phyloP scores from a whole-genome alignment of 2,888 invertebrate species.

The Drosophila prolongata region DNA sequence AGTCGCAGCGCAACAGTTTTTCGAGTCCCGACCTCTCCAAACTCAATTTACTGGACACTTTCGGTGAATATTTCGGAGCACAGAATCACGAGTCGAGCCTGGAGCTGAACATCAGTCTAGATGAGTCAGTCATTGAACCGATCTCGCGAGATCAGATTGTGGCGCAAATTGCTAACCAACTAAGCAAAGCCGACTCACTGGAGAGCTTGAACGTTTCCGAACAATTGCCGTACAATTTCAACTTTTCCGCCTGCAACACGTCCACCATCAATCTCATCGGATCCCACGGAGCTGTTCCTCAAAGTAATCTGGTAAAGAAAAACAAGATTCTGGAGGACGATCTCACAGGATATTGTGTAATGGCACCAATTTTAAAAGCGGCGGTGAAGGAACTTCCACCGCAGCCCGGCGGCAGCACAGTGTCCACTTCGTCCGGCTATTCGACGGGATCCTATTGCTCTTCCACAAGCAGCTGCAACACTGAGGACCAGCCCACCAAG shows the following conservation, averaged over 20 bases:
- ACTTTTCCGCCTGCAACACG: constrained; percentile 83
- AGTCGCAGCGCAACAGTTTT: constrained; percentile 83
- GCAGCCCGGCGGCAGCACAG: constrained; percentile 56
- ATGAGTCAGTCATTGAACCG: constrained; percentile 69
- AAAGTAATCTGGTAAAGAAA: constrained; percentile 53
- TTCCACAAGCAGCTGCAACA: constrained; percentile 71
- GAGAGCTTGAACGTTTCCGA: constrained; percentile 82
- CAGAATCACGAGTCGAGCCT: constrained; percentile 64
- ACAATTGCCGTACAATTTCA: constrained; percentile 82
- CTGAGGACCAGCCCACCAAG: constrained; percentile 47
- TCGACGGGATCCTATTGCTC: constrained; percentile 77
- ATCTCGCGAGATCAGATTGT: constrained; percentile 43
- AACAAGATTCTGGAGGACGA: constrained; percentile 82
- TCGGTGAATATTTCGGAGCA: constrained; percentile 68
- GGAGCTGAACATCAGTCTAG: constrained; percentile 69
- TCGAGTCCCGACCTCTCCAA: constrained; percentile 84
- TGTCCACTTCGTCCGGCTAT: constrained; percentile 79
- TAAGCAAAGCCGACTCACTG: constrained; percentile 65
- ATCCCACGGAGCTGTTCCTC: constrained; percentile 76
- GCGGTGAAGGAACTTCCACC: constrained; percentile 9
- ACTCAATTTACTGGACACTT: constrained; percentile 77
- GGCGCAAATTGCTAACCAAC: constrained; percentile 46
- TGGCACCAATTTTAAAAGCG: constrained; percentile 82
- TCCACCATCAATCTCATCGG: constrained; percentile 84
- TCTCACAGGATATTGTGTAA: constrained; percentile 83